phyloP scores from a whole-genome alignment of 2,888 invertebrate genomes.

The Eudasyphora cyanicolor region DNA sequence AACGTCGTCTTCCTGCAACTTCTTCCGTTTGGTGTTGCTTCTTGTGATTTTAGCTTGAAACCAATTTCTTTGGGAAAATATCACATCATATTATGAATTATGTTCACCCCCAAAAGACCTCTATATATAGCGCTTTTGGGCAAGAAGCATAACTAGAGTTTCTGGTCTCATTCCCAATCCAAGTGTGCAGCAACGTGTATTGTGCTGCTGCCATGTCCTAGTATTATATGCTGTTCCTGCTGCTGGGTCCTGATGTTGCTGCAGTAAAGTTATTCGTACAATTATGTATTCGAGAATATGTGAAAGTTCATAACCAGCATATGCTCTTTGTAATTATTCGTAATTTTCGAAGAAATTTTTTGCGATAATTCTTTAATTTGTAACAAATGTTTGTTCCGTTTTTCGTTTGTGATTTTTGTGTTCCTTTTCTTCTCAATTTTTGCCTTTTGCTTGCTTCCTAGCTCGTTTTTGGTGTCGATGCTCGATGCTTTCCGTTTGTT shows the following conservation, averaged over 20 bases:
- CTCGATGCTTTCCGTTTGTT: neutral
- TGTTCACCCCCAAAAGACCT: constrained; percentile 35
- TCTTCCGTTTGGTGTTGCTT: constrained; percentile 37
- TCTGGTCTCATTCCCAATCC: neutral
- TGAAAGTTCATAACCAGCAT: constrained; percentile 55
- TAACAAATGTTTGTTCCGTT: constrained; percentile 55
- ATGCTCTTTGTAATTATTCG: constrained; percentile 58
- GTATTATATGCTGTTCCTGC: constrained; percentile 35
- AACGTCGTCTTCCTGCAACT: constrained; percentile 34
- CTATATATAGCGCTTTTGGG: constrained; percentile 29
- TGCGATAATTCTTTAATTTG: constrained; percentile 57
- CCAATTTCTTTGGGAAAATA: constrained; percentile 31
- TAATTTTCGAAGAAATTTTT: constrained; percentile 54
- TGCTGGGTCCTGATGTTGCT: constrained; percentile 41
- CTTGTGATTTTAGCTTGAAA: constrained; percentile 22
- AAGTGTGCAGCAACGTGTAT: neutral
- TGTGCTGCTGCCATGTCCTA: neutral
- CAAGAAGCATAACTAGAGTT: constrained; percentile 24
- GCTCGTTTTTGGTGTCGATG: neutral
- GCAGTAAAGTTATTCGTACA: constrained; percentile 38
- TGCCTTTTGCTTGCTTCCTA: neutral
- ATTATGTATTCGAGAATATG: constrained; percentile 44
- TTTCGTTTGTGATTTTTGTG: constrained; percentile 13
- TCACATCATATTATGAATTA: constrained; percentile 51
- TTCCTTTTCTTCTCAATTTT: constrained; percentile 16